These are phyloP conservation scores for Leptarthrus brevirostris DNA, from an alignment of 2,888 invertebrate genomes.

Conservation along the genomic window DNA sequence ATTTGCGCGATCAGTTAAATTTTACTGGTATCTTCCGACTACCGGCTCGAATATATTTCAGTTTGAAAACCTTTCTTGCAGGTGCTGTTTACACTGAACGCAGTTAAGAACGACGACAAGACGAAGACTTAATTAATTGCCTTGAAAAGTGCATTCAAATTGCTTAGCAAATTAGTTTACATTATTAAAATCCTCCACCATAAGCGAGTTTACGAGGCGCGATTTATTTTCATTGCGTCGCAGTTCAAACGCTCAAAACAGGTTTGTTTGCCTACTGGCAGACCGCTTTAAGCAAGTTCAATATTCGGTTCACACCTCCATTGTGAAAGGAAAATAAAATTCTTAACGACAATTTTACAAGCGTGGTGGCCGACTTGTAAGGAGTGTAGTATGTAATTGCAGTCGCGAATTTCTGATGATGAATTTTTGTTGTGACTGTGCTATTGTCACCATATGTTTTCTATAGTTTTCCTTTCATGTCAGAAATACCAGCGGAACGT, in stretches of 20 bases:
- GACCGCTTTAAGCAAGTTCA: neutral
- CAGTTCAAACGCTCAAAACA: neutral
- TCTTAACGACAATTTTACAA: neutral
- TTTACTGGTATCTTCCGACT: neutral
- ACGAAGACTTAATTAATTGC: neutral
- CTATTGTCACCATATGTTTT: too few relatives aligned
- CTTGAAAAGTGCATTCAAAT: constrained; percentile 7
- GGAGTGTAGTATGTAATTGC: too few relatives aligned
- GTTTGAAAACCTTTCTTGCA: neutral
- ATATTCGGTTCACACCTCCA: constrained; percentile 40
- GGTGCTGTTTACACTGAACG: neutral
- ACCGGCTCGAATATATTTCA: too few relatives aligned
- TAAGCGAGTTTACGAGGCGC: neutral
- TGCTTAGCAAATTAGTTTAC: constrained; percentile 2
- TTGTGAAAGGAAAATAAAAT: neutral
- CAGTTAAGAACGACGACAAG: too few relatives aligned
- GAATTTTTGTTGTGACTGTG: too few relatives aligned
- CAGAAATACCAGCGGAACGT: too few relatives aligned
- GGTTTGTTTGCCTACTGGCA: neutral
- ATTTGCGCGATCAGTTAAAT: neutral
- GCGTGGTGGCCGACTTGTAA: too few relatives aligned
- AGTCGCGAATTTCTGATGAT: too few relatives aligned
- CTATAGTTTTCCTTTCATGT: too few relatives aligned
- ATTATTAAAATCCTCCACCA: neutral
- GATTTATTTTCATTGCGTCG: neutral